A percentile compares a stretch with the other conserved stretches of the same genome.
Conservation (phyloP, 2,113 vertebrate species). For the Ptyas mucosa region DNA sequence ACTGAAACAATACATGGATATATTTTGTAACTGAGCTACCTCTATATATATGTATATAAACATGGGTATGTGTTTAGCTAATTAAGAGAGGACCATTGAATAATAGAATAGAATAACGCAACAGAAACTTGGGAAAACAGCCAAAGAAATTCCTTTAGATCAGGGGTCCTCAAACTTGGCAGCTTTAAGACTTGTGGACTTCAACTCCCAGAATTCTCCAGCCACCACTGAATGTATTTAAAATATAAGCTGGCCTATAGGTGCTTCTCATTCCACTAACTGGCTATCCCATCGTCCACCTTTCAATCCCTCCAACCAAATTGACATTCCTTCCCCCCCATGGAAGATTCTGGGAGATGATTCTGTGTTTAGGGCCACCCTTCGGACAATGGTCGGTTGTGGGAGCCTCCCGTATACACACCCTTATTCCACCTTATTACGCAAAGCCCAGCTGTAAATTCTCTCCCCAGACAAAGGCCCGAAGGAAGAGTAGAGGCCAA, state of each 20-base stretch:
- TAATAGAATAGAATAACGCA: neutral
- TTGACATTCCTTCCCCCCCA: too few relatives aligned
- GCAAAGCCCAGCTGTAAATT: neutral
- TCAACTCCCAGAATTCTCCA: too few relatives aligned
- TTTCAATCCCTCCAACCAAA: neutral
- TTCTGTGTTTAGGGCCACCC: neutral
- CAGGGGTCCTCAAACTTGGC: too few relatives aligned
- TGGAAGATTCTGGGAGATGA: neutral
- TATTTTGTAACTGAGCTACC: neutral
- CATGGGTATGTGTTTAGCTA: neutral
- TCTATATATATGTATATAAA: neutral
- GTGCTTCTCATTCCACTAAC: neutral
- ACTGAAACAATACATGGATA: neutral
- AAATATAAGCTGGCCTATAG: neutral
- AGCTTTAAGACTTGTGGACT: too few relatives aligned
- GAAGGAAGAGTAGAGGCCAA: neutral
- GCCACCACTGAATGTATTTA: neutral
- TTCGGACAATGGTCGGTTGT: neutral
- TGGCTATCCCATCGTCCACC: neutral
- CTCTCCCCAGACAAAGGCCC: neutral
- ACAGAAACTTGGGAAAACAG: neutral
- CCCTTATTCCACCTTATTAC: neutral
- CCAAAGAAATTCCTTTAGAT: neutral
- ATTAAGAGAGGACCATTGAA: neutral
- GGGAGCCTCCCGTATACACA: neutral